phyloP scores from a whole-genome alignment of 2,888 invertebrate genomes.

The Mystacides longicornis region DNA sequence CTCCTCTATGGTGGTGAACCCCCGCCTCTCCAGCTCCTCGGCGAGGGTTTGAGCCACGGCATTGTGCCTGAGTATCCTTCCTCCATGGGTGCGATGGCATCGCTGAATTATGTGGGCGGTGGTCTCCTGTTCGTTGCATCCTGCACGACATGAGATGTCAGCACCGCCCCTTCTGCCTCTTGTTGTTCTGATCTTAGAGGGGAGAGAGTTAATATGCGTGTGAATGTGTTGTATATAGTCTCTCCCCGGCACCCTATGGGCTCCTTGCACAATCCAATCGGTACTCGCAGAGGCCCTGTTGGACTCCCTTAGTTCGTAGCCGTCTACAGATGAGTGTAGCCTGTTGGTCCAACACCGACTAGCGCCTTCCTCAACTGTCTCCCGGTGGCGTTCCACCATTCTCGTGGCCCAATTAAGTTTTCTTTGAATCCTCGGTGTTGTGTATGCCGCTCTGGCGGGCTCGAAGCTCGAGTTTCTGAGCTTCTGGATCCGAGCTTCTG shows the following conservation, averaged over 20 bases:
- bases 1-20: constrained; percentile 29
- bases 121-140: constrained; percentile 28
- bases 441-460: not conserved
- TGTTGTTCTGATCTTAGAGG: constrained; percentile 28
- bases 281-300: not conserved
- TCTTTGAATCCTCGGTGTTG: not conserved
- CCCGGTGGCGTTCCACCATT: not conserved
- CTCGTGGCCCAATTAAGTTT: too few relatives aligned
- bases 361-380: not conserved
- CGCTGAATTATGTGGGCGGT: constrained; percentile 30
- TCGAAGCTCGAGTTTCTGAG: constrained; percentile 29
- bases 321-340: constrained; percentile 3
- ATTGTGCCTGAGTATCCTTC: constrained; percentile 31
- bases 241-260: constrained; percentile 27
- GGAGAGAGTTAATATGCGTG: constrained; percentile 29
- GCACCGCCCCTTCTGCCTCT: constrained; percentile 25
- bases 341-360: not conserved
- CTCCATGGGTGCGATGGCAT: constrained; percentile 33
- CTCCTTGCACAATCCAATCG: constrained; percentile 17
- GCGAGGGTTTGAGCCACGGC: constrained; percentile 27
- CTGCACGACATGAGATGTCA: constrained; percentile 28
- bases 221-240: constrained; percentile 31
- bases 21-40: constrained; percentile 26
- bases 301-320: not conserved
- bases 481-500: constrained; percentile 52